Evolutionary conservation across 2,888 invertebrate species (phyloP).

Genomic region (Cephus spinipes): DNA sequence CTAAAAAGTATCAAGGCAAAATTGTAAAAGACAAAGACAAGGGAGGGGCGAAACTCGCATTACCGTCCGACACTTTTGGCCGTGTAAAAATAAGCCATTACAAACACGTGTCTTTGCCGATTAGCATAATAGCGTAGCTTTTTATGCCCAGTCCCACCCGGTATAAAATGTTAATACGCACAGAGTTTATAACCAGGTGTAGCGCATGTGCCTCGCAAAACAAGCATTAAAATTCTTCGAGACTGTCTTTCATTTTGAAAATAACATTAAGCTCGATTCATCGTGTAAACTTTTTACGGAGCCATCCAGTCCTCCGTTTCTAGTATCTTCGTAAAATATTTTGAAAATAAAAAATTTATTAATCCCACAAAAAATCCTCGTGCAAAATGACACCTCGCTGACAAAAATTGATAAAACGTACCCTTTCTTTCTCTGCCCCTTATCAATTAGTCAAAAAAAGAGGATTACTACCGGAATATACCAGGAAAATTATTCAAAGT

Average conservation of each 20-base stretch:
- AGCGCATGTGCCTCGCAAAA: conserved; percentile 35
- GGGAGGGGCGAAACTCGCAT: not conserved
- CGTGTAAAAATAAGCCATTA: conserved; percentile 56
- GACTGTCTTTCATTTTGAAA: conserved; percentile 10
- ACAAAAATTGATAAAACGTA: too few species aligned
- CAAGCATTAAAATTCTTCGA: conserved; percentile 40
- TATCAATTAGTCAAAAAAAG: too few species aligned
- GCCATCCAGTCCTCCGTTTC: too few species aligned
- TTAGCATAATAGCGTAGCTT: conserved; percentile 57
- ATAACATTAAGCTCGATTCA: not conserved
- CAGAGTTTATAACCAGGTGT: conserved; percentile 35
- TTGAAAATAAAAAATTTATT: too few species aligned
- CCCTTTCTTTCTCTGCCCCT: too few species aligned
- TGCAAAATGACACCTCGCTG: too few species aligned
- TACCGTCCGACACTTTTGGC: conserved; percentile 35
- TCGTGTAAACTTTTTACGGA: too few species aligned
- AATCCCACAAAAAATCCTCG: too few species aligned
- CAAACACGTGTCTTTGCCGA: conserved; percentile 58
- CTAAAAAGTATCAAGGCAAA: not conserved
- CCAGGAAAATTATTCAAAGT: not conserved
- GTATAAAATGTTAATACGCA: conserved; percentile 51
- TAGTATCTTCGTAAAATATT: too few species aligned
- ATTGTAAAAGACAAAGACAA: not conserved
- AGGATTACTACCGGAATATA: too few species aligned
- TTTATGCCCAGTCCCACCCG: conserved; percentile 29